phyloP scores from a whole-genome alignment of 2,113 vertebrate species.

The Speoplatyrhinus poulsoni region DNA sequence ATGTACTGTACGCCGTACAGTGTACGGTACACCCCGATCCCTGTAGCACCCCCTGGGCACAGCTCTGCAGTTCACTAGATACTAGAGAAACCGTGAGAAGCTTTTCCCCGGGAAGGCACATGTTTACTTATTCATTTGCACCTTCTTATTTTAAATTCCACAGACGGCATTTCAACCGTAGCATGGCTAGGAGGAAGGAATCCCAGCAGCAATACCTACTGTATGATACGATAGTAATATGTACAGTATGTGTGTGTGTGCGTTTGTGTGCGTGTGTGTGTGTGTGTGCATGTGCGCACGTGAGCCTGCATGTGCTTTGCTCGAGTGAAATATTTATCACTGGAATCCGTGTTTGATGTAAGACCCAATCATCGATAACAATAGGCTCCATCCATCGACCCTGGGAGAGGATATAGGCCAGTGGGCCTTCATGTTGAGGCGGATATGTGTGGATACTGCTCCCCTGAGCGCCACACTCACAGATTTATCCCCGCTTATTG shows the following conservation, averaged over 20 bases:
- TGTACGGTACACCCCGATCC: conserved; percentile 29
- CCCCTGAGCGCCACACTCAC: conserved; percentile 44
- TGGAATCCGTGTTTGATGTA: conserved; percentile 60
- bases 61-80: conserved; percentile 68
- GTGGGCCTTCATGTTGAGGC: conserved; percentile 32
- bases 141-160: conserved; percentile 73
- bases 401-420: conserved; percentile 36
- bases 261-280: conserved; percentile 6
- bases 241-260: conserved; percentile 32
- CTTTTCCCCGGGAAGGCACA: conserved; percentile 68
- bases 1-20: conserved; percentile 24
- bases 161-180: conserved; percentile 55
- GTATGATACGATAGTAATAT: conserved; percentile 50
- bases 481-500: conserved; percentile 59
- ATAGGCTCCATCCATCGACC: conserved; percentile 56
- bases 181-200: conserved; percentile 58
- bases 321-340: conserved; percentile 64
- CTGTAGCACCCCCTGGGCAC: conserved; percentile 63
- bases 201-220: conserved; percentile 59
- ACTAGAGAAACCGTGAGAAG: conserved; percentile 70
- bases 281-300: conserved; percentile 28
- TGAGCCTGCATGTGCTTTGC: conserved; percentile 36
- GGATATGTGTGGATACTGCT: conserved; percentile 49
- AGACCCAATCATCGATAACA: conserved; percentile 67
- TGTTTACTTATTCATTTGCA: conserved; percentile 81